Percentiles rank a stretch among this genome's conserved stretches.
Evolutionary conservation across 2,797 vertebrate genomes (phyloP).

Genomic region (Alfaro cultratus): DNA sequence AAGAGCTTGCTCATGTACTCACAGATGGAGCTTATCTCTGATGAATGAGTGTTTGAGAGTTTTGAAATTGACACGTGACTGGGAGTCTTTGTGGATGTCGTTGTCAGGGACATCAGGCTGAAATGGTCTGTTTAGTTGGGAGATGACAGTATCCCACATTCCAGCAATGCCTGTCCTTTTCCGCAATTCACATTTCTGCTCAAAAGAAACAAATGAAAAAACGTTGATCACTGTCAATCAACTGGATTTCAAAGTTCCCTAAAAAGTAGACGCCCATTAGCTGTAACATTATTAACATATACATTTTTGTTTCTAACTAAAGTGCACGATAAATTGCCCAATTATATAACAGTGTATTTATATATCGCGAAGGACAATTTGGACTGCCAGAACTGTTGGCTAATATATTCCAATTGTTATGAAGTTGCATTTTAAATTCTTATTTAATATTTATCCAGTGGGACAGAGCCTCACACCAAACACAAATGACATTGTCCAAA

Average conservation of each 20-base stretch:
- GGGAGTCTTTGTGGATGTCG: constrained; percentile 69
- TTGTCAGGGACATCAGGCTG: constrained; percentile 86
- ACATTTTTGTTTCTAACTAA: neutral
- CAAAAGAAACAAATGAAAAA: constrained; percentile 14
- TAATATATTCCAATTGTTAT: neutral
- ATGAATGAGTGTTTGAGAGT: constrained; percentile 92
- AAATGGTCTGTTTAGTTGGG: constrained; percentile 86
- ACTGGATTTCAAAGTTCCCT: neutral
- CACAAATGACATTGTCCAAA: neutral
- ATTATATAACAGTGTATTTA: neutral
- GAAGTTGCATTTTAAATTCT: neutral
- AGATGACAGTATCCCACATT: constrained; percentile 79
- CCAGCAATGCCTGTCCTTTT: constrained; percentile 85
- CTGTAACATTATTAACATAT: neutral
- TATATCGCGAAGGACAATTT: neutral
- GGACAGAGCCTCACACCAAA: neutral
- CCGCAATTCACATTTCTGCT: constrained; percentile 90
- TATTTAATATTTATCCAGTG: neutral
- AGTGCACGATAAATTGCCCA: neutral
- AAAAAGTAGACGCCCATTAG: neutral
- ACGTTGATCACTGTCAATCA: constrained; percentile 13
- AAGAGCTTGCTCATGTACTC: constrained; percentile 68
- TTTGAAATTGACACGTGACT: constrained; percentile 81
- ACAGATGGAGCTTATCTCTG: constrained; percentile 96
- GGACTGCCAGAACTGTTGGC: neutral